Base-by-base conservation (phyloP, 2,113 vertebrate genomes). In the Eupsittula cactorum region DNA sequence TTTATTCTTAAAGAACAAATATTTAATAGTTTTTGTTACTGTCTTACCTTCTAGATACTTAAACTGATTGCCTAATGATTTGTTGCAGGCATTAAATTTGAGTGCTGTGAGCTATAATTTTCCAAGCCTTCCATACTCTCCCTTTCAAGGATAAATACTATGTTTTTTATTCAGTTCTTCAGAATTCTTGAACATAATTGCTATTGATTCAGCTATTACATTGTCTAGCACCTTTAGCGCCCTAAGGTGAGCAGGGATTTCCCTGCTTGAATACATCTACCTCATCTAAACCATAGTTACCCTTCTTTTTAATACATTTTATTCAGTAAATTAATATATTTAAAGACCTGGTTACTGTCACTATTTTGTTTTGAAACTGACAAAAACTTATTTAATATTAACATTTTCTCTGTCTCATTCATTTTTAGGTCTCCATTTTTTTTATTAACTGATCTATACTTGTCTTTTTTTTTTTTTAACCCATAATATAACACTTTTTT, bases 31-130 rank as follows among this genome's bases (percentile, higher is more conserved):
- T 88, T 93, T 92, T 90, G 68, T 82, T 20, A 47, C 55, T 3
- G 2, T 42, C 39, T 64, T 68, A 46, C 35, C 29, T 46, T 86
- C 57, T 42, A 80, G 28, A 87, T 80, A 55, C 80, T 93, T 93
- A 86, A 90, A 73, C 35, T 88, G 86, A 83, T 80, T 93, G 35
- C 17, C 20, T 90, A 88, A 92, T 92, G 57, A 86, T 91, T 92
- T 90, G 41, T 88, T 92, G 35, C 67, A 86, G 39, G 39, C 24
- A 86, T 83, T 90, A 90, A 79, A 90, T 95, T 89, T 80, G 68
- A 92, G 73, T 86, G 64, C 59, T 10, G 2, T 65, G 59, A 86
- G 35, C 41, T 86, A 86, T 88, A 95, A 88, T 92, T 95, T 90
- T 77, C 53, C 14, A 74, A 55, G 80, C 62, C 71, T 49, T 92